Conservation (phyloP, 2,888 invertebrate genomes). For the Callinectes sapidus region DNA sequence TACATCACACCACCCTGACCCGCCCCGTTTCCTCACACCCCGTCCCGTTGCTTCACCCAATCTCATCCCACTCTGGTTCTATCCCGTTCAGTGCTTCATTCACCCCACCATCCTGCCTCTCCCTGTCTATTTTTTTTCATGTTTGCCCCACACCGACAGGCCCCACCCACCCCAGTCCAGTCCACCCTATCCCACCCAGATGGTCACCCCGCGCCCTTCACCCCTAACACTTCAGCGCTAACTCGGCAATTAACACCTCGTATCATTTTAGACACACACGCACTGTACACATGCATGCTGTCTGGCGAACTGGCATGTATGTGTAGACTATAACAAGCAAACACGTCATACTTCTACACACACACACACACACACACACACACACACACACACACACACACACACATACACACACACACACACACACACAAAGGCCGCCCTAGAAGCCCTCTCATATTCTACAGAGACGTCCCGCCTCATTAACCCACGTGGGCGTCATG, state of each 20-base stretch:
- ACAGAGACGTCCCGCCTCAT: background rate
- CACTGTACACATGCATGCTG: background rate
- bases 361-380: background rate
- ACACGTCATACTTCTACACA: background rate
- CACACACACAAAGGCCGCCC: background rate
- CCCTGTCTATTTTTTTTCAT: background rate
- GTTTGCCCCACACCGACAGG: background rate
- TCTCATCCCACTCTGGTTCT: background rate
- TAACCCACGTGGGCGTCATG: background rate
- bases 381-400: conserved; percentile 11
- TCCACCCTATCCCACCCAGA: background rate
- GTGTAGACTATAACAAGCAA: background rate
- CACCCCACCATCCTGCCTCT: background rate
- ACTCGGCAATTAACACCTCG: conserved; percentile 25
- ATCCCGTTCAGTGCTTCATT: background rate
- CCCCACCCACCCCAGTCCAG: conserved; percentile 8
- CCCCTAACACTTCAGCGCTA: background rate
- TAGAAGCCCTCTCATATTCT: background rate
- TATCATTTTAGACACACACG: conserved; percentile 26
- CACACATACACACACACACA: background rate
- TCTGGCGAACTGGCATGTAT: background rate
- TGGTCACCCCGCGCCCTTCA: conserved; percentile 13
- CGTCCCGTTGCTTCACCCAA: background rate
- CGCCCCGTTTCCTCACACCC: background rate
- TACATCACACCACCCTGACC: background rate